A percentile compares a stretch with the other conserved stretches of the same genome.
Evolutionary conservation across 92 coral and sea anemone genomes (phyloP).

Genomic region (Umimayanthus chanpuru): DNA sequence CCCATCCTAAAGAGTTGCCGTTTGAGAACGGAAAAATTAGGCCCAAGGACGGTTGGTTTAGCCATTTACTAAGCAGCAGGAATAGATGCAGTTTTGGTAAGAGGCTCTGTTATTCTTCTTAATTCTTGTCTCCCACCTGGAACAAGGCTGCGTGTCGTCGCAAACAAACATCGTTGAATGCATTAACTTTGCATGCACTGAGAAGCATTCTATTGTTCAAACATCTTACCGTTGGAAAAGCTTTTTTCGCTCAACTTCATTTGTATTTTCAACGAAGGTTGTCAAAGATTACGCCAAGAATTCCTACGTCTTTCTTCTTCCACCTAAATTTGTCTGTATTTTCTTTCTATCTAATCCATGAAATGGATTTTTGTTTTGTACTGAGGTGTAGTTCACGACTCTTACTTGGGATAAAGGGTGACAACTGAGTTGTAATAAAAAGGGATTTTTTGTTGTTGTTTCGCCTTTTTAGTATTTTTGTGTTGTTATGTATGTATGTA

Average conservation of each 20-base stretch:
- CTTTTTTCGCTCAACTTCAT: not conserved
- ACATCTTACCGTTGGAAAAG: not conserved
- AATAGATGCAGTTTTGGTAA: slow-evolving; percentile 16
- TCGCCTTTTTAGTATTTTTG: no score
- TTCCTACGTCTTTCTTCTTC: not conserved
- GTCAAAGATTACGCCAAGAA: not conserved
- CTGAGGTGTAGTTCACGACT: no score
- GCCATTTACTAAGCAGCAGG: slow-evolving; percentile 14
- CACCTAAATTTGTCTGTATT: no score
- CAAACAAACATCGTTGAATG: no score
- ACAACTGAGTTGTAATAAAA: no score
- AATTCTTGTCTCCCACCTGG: not conserved
- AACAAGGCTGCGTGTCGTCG: not conserved
- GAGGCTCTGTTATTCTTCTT: slow-evolving; percentile 2
- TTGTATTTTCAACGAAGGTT: not conserved
- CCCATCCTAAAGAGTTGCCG: not conserved
- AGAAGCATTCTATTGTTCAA: no score
- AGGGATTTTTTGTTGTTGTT: not conserved
- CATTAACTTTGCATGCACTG: no score
- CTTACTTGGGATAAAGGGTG: no score
- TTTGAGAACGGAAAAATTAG: slow-evolving; percentile 1
- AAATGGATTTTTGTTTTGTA: no score
- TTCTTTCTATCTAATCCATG: no score
- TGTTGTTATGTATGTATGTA: no score
- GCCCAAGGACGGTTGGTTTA: slow-evolving; percentile 11